Evolutionary conservation across 2,888 invertebrate species (phyloP).

Genomic region (Strigamia crassipes): DNA sequence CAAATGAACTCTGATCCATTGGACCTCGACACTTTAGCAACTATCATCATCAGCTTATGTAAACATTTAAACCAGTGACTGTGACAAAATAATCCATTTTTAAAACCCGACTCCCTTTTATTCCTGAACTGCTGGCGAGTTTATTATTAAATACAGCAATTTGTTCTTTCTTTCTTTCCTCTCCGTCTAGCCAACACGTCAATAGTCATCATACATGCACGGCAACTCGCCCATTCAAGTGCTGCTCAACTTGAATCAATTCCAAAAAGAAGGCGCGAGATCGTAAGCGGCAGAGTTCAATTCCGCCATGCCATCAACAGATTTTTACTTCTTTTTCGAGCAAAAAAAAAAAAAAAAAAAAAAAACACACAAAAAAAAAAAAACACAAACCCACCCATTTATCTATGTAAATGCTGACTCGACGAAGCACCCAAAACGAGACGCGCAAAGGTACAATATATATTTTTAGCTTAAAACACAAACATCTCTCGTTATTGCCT

Average conservation of each 20-base stretch:
- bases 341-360: constrained; percentile 17
- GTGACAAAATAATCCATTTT: constrained; percentile 20
- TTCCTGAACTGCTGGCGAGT: constrained; percentile 28
- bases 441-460: neutral
- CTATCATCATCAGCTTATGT: constrained; percentile 12
- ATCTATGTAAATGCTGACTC: constrained; percentile 38
- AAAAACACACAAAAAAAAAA: constrained; percentile 18
- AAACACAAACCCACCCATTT: constrained; percentile 27
- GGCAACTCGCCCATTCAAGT: constrained; percentile 42
- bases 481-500: constrained; percentile 13
- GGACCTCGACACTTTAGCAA: constrained; percentile 5
- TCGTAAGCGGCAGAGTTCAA: constrained; percentile 38
- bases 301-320: constrained; percentile 40
- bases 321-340: constrained; percentile 13
- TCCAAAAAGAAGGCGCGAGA: constrained; percentile 32
- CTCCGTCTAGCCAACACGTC: constrained; percentile 28
- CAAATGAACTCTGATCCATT: constrained; percentile 28
- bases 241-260: constrained; percentile 42
- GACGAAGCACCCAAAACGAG: constrained; percentile 12
- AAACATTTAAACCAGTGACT: constrained; percentile 13
- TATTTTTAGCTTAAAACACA: constrained; percentile 38
- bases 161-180: constrained; percentile 39
- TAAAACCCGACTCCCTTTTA: neutral
- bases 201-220: constrained; percentile 42
- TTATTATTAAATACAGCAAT: constrained; percentile 38